Conservation (phyloP, 2,113 vertebrate species). For the Erpornis zantholeuca region DNA sequence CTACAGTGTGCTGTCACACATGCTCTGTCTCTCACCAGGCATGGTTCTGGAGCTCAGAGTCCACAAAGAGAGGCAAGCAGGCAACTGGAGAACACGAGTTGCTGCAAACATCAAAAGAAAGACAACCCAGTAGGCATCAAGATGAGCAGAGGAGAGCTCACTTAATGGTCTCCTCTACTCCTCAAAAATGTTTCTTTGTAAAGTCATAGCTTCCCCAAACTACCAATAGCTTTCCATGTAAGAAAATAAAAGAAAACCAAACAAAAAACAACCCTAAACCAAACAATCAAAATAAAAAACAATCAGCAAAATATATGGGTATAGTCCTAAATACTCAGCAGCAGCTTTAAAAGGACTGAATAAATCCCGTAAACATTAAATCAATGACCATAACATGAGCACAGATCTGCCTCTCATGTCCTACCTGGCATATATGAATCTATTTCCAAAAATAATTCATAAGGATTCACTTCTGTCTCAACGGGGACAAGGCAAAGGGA, state of each 20-base stretch:
- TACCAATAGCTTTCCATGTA: background rate
- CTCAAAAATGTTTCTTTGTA: background rate
- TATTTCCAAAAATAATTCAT: background rate
- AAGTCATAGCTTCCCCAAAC: background rate
- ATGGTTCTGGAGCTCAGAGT: background rate
- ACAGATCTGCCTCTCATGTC: background rate
- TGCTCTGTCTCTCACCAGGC: rapidly evolving
- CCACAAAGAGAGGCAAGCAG: background rate
- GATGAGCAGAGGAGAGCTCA: background rate
- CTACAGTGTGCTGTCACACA: background rate
- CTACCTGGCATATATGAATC: background rate
- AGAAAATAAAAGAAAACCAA: background rate
- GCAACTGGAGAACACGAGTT: background rate
- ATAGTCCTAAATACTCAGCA: background rate
- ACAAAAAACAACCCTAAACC: no score
- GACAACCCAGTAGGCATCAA: background rate
- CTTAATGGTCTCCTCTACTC: background rate
- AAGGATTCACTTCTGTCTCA: background rate
- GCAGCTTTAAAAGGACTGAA: background rate
- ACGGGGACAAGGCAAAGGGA: background rate
- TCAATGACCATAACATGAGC: background rate
- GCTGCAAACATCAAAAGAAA: background rate
- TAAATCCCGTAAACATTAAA: background rate
- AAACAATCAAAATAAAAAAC: background rate
- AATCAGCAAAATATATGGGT: background rate